Conservation (phyloP, 2,113 vertebrate genomes). For the Uria aalge region DNA sequence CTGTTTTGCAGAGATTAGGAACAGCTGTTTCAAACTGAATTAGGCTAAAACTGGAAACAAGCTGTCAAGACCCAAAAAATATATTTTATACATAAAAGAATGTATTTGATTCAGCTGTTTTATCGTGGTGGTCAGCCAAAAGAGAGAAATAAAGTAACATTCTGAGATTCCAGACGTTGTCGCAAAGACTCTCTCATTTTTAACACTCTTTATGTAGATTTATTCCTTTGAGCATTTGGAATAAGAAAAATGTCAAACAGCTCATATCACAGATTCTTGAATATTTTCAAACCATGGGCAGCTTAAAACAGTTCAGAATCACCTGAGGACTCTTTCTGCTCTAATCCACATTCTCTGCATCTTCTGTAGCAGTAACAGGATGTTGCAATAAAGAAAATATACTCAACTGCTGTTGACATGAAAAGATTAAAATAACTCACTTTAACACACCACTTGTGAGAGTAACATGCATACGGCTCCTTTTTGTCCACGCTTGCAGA, state of each 20-base stretch:
- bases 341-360: not conserved
- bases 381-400: not conserved
- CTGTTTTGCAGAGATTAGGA: conserved; percentile 50
- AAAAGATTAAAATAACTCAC: conserved; percentile 7
- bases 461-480: not conserved
- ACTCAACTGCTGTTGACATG: not conserved
- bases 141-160: conserved; percentile 40
- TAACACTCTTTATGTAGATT: conserved; percentile 56
- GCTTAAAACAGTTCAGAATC: conserved; percentile 27
- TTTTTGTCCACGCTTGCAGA: not conserved
- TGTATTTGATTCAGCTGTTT: conserved; percentile 44
- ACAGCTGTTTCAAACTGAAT: conserved; percentile 61
- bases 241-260: conserved; percentile 61
- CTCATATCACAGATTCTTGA: conserved; percentile 55
- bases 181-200: not conserved
- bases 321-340: conserved; percentile 11
- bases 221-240: conserved; percentile 54
- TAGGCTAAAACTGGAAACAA: conserved; percentile 60
- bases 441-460: not conserved
- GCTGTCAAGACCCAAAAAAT: conserved; percentile 33
- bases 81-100: conserved; percentile 46
- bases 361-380: not conserved
- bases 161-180: conserved; percentile 10
- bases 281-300: conserved; percentile 54
- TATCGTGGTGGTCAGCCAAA: conserved; percentile 41